Evolutionary conservation across 2,888 invertebrate species (phyloP).

Genomic region (Helicoverpa assulta): DNA sequence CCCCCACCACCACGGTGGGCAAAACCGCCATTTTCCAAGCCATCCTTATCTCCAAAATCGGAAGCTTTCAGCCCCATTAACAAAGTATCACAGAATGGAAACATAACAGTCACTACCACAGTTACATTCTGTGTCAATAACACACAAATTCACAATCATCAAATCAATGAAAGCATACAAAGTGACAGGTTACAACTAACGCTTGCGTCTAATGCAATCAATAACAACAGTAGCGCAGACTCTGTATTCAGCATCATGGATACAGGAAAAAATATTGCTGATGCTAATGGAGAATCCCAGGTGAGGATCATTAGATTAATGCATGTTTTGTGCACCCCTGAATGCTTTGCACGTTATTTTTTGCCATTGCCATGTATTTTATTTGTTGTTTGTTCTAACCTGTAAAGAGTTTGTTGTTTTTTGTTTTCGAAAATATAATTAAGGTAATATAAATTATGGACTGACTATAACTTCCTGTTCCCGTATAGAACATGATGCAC

Average conservation of each 20-base stretch:
- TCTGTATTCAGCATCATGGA: slow-evolving; percentile 81
- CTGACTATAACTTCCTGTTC: slow-evolving; percentile 80
- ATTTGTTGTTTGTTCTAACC: slow-evolving; percentile 72
- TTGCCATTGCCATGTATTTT: slow-evolving; percentile 52
- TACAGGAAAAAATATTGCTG: slow-evolving; percentile 77
- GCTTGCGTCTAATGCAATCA: slow-evolving; percentile 87
- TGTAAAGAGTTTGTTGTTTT: slow-evolving; percentile 55
- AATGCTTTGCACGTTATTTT: slow-evolving; percentile 65
- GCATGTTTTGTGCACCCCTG: slow-evolving; percentile 72
- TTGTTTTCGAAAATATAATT: slow-evolving; percentile 47
- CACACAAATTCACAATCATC: slow-evolving; percentile 88
- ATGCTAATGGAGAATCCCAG: slow-evolving; percentile 83
- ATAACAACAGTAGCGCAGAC: slow-evolving; percentile 83
- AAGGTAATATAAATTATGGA: slow-evolving; percentile 50
- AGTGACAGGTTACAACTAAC: slow-evolving; percentile 88
- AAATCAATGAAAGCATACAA: slow-evolving; percentile 87
- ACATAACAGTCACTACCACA: slow-evolving; percentile 96
- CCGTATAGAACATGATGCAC: slow-evolving; percentile 92
- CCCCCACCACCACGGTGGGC: slow-evolving; percentile 96
- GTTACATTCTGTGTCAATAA: slow-evolving; percentile 95
- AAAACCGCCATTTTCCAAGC: slow-evolving; percentile 92
- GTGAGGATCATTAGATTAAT: slow-evolving; percentile 74
- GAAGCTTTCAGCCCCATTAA: slow-evolving; percentile 87
- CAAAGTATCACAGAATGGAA: slow-evolving; percentile 90
- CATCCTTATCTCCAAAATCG: slow-evolving; percentile 84